Base-by-base conservation (phyloP, 2,113 vertebrate species). In the Forbesichthys papilliferus region DNA sequence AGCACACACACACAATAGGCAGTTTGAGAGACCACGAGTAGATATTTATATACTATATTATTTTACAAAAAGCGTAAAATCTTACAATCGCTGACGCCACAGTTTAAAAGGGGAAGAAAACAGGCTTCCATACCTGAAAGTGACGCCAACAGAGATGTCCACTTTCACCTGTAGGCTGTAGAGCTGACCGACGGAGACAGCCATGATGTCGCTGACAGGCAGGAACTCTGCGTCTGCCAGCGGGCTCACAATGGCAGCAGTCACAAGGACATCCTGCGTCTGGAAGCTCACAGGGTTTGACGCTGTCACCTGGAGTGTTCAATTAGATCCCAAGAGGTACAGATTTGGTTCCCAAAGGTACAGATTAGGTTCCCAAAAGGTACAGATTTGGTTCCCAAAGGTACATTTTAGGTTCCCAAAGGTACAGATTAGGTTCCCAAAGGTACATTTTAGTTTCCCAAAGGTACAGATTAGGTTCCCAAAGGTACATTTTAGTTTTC, bases 251-350 rank as follows among this genome's bases (percentile, higher is more conserved):
- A 84, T 77, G 51, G 91, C 90, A 3, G 87, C 91, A 0, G 55
- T 79, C 18, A 94, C 80, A 33, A 83, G 60, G 66, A 91, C 71
- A 7, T 90, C 80, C 49, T 74, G 59, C n/a, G 72, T 86, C 80
- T 91, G 80, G 27, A 78, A 89, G 75, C 94, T 94, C 67, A 94
- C 88, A 0, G 89, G 91, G 69, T 94, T 94, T 59, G 87, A 79
- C 0, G 91, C 94, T 4, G 80, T 87, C 16, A 94, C 85, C 94
- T 95, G 64, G 10, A 3, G 62, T 5, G 79, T 9, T 67, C 8
- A 53, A 71, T 57, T 27, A 71, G 1, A 33, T 34, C 27, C 36
- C 27, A 27, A 27, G 27, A 27, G 27, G 27, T 27, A 27, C 27
- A 27, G 27, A n/a, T 27, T 10, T n/a, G 48, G 27, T 48, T 27